Evolutionary conservation across 2,113 vertebrate genomes (phyloP).

Genomic region (Prochilodus magdalenae): DNA sequence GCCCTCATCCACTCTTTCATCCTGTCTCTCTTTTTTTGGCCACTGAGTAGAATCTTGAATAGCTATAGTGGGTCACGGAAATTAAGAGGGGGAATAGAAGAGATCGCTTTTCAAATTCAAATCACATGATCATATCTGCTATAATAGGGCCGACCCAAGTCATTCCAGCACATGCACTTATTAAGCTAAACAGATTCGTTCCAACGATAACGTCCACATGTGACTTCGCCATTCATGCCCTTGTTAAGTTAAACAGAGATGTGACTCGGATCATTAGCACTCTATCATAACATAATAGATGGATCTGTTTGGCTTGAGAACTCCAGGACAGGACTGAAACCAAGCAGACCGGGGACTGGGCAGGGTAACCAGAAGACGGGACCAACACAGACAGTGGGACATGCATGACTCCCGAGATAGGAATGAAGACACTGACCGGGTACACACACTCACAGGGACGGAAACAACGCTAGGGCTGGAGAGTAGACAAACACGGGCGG

Average conservation of each 20-base stretch:
- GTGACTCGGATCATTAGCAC: too few relatives aligned
- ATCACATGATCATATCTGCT: background rate
- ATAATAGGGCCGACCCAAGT: constrained; percentile 22
- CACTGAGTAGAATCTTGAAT: constrained; percentile 9
- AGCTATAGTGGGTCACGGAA: background rate
- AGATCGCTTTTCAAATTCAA: background rate
- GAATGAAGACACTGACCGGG: too few relatives aligned
- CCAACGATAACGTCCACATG: background rate
- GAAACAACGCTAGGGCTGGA: too few relatives aligned
- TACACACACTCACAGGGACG: too few relatives aligned
- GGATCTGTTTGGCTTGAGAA: background rate
- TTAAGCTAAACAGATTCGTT: background rate
- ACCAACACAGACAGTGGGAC: too few relatives aligned
- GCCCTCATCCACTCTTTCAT: constrained; percentile 43
- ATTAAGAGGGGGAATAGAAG: background rate
- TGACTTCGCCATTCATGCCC: background rate
- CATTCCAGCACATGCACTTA: background rate
- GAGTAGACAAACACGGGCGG: too few relatives aligned
- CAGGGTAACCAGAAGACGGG: too few relatives aligned
- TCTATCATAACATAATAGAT: too few relatives aligned
- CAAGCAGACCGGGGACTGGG: too few relatives aligned
- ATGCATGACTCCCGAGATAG: too few relatives aligned
- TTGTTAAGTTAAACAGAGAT: background rate
- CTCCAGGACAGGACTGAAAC: too few relatives aligned
- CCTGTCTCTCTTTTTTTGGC: constrained; percentile 25